Evolutionary conservation across 1,140 invertebrate species (phyloP).

Genomic region (Bradysia coprophila): DNA sequence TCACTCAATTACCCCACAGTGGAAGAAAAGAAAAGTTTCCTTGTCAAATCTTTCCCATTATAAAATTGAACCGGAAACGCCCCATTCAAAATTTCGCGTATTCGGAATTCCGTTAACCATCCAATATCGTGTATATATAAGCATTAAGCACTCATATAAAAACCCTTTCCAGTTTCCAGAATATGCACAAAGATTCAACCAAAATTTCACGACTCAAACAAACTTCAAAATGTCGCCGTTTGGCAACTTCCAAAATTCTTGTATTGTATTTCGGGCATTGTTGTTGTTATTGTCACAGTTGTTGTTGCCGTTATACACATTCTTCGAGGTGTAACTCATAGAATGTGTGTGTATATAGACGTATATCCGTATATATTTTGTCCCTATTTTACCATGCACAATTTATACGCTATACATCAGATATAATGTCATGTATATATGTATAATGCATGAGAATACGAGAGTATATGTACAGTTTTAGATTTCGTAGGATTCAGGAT

Average conservation of each 20-base stretch:
- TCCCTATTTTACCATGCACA: neutral
- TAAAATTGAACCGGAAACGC: slow-evolving; percentile 2
- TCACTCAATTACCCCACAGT: no score
- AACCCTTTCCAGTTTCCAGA: no score
- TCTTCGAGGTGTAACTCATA: no score
- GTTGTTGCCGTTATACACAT: no score
- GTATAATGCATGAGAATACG: no score
- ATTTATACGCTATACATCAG: neutral
- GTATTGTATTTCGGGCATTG: neutral
- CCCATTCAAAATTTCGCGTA: slow-evolving; percentile 1
- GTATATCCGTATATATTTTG: neutral
- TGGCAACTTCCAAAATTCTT: neutral
- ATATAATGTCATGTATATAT: no score
- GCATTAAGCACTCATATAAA: no score
- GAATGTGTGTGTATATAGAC: neutral
- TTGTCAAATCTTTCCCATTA: neutral
- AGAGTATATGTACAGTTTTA: no score
- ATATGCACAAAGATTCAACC: no score
- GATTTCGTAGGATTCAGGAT: slow-evolving; percentile 2
- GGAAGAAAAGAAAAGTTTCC: neutral
- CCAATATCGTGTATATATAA: no score
- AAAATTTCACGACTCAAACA: no score
- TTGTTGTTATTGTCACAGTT: no score
- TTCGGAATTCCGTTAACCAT: slow-evolving; percentile 1
- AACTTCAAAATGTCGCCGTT: neutral